Evolutionary conservation across 2,888 invertebrate species (phyloP), one percentile per base, ranked within the genome.

Genomic region (Ceraclea dissimilis): DNA sequence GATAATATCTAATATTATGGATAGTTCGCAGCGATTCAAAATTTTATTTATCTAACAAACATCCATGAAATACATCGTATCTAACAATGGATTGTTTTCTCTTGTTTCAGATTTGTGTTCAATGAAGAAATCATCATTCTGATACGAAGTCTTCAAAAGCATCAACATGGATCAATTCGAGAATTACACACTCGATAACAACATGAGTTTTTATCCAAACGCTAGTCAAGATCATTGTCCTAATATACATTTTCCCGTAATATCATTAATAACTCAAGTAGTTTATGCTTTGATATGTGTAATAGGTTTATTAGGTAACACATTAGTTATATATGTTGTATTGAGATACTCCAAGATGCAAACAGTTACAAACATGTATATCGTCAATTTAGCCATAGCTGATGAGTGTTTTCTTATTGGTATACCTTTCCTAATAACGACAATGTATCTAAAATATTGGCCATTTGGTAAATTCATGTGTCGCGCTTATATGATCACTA

Each of bases 351-450:
- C 91, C 56, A 93, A 93, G 73, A 94, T 94, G 93, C 93, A 94
- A 70, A 94, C 93, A 0, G 93, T 94, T 43, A 94, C 94, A 61
- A 94, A 94, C 69, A 90, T 91, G 82, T 94, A 93, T 72, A 93
- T 94, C 64, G 84, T 92, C n/a, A 94, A 94, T 71, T 73, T 94
- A 64, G 94, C 94, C 17, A 87, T 94, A 56, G 94, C 94, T 0
- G 94, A 94, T 70, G 93, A 93, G 71, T 90, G 90, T 67, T 94
- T 93, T 67, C 79, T 94, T 2, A 89, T 93, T 56, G 93, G 93
- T 1, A 90, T 94, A 64, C 94, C 94, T 0, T 91, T 94, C 67
- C 79, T 94, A 11, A 83, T 94, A 46, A 84, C 87, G 20, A 94
- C 93, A 1, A 89, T 93, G 81, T 81, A 83, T 21, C 74, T 86